Evolutionary conservation across 1,140 invertebrate species (phyloP), one percentile per base, ranked within the genome.

Genomic region (Ridgeia piscesae): DNA sequence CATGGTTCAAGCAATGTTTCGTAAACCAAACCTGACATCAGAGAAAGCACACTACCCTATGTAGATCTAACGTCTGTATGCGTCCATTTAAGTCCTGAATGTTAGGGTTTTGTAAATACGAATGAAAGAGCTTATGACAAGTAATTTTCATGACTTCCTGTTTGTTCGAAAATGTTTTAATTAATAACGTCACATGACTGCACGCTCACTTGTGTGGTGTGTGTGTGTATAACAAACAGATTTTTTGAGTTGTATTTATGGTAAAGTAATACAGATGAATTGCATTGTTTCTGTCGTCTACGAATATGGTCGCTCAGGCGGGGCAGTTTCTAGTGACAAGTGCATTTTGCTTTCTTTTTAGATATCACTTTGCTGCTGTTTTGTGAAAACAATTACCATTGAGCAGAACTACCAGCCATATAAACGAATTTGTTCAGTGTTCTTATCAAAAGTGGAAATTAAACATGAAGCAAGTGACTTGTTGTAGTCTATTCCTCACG

Each of bases 341-440:
- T 77, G 58, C 58, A 77, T 77, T 77, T 77, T 77, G 58, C 58
- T 77, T 77, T 77, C 58, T 77, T 77, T 77, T 77, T 77, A 77
- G 27, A 77, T 21, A 77, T 77, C 27, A 77, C 58, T 77, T 77
- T 77, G 58, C 58, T 77, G 58, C 27, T 77, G 58, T 77, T 77
- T 4, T 21, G 27, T 21, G 27, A 77, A n/a, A n/a, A 77, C 58
- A 21, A 11, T 77, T 77, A 77, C 58, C 14, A 77, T 31, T 77
- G 17, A 77, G 58, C 58, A 77, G 17, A 8, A 77, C 27, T 77
- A 21, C 27, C 58, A 77, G 58, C 27, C 58, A 77, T 77, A 77
- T 77, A 77, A 77, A 4, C 58, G 27, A 77, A 77, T 77, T 77
- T 77, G 58, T 77, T 77, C 58, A 77, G 58, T 77, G 58, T 77